Evolutionary conservation across 2,113 vertebrate species (phyloP).

Genomic region (Pipa parva): DNA sequence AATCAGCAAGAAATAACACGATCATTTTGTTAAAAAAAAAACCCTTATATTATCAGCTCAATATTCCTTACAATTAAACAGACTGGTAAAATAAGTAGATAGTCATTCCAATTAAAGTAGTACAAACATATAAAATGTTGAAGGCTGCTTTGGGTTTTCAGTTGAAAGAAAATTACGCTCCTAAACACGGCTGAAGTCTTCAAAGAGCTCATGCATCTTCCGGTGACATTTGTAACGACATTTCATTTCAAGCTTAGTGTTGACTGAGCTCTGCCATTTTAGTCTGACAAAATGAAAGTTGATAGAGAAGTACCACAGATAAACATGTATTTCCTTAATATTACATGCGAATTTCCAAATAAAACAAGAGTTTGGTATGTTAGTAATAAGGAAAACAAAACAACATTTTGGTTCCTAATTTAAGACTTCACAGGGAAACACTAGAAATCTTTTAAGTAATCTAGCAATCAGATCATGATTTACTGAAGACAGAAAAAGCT

Average conservation of each 20-base stretch:
- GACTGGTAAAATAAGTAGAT: too few species aligned
- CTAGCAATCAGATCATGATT: constrained; percentile 26
- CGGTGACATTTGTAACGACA: neutral
- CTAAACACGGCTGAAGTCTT: too few species aligned
- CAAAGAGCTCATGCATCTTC: neutral
- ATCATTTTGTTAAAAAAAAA: too few species aligned
- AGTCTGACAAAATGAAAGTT: neutral
- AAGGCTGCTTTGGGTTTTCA: too few species aligned
- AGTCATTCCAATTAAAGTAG: too few species aligned
- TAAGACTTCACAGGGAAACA: neutral
- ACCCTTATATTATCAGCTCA: too few species aligned
- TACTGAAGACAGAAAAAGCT: constrained; percentile 26
- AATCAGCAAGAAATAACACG: too few species aligned
- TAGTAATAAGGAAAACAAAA: constrained; percentile 9
- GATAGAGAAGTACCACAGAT: neutral
- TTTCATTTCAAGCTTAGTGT: neutral
- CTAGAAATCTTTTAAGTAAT: constrained; percentile 1
- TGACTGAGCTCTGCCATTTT: neutral
- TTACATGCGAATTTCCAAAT: neutral
- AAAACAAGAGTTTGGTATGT: neutral
- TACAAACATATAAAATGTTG: too few species aligned
- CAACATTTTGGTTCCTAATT: neutral
- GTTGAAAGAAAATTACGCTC: too few species aligned
- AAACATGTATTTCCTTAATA: neutral
- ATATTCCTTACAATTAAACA: too few species aligned